phyloP scores from a whole-genome alignment of 2,113 vertebrate species.

The Triplophysa dalaica region DNA sequence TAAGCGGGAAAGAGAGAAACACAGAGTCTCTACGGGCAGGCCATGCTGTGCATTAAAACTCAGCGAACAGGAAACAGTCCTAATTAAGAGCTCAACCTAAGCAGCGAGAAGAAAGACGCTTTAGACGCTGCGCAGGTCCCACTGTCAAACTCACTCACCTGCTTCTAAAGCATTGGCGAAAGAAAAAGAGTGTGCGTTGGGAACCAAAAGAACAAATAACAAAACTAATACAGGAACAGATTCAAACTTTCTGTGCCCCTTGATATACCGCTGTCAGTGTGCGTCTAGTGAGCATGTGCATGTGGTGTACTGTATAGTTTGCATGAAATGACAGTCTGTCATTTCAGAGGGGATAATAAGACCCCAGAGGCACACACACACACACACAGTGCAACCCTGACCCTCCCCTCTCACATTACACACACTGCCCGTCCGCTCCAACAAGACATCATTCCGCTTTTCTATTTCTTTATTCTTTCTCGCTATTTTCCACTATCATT shows the following conservation, averaged over 20 bases:
- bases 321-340: slow-evolving; percentile 32
- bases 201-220: slow-evolving; percentile 31
- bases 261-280: slow-evolving; percentile 12
- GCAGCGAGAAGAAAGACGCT: slow-evolving; percentile 50
- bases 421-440: slow-evolving; percentile 65
- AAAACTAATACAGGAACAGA: neutral
- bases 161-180: slow-evolving; percentile 14
- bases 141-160: slow-evolving; percentile 48
- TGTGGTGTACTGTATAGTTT: slow-evolving; percentile 1
- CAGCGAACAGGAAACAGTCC: slow-evolving; percentile 39
- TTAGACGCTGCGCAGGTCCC: slow-evolving; percentile 42
- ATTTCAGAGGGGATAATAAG: slow-evolving; percentile 28
- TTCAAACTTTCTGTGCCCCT: neutral
- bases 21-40: slow-evolving; percentile 24
- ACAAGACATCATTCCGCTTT: slow-evolving; percentile 82
- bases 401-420: slow-evolving; percentile 94
- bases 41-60: neutral
- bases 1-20: slow-evolving; percentile 15
- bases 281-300: neutral
- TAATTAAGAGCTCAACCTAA: slow-evolving; percentile 47
- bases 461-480: slow-evolving; percentile 24
- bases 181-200: no score
- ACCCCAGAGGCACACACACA: slow-evolving; percentile 29
- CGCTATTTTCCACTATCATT: slow-evolving; percentile 54
- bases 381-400: slow-evolving; percentile 69